Evolutionary conservation across 2,888 invertebrate genomes (phyloP), one percentile per base, ranked within the genome.

Genomic region (Trachelus stipa): DNA sequence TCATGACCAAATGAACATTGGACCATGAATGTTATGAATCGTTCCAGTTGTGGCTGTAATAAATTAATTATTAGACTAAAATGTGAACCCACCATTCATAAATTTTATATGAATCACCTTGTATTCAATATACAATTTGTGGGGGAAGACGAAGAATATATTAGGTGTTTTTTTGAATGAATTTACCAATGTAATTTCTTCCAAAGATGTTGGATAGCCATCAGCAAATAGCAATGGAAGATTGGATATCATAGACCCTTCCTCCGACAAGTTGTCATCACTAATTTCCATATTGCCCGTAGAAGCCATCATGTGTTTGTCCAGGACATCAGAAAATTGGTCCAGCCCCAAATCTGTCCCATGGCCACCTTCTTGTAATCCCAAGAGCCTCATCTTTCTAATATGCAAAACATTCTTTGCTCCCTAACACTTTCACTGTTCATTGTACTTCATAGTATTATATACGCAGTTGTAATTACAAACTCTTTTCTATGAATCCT

Each of bases 11-110:
- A 93, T 74, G 95, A 95, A 92, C 95, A 95, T 89, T 95, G 95
- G 84, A 95, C 95, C 95, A 95, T 95, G 89, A 95, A 95, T 82
- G 95, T 94, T 87, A 95, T 94, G 89, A 95, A 95, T 85, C 93
- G 93, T 92, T 95, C 95, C 86, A 95, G 90, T 89, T 95, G 94
- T 78, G 91, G 81, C 91, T 91, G 78, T 69, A 34, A 71, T 56
- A 56, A 56, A 9, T 23, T 9, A 56, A 9, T 23, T 23, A 56
- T 56, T 73, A 15, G 73, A 77, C 73, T 23, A 71, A 35, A 76
- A 34, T 33, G 12, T 30, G 33, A 75, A 34, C 30, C n/a, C 34
- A 74, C 35, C 76, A 40, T 69, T 56, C 2, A 40, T 4, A 40
- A 40, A 15, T 15, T 15, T 15, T 2, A 15, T 40, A 40, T 6